A percentile compares a stretch with the other conserved stretches of the same genome.
These are phyloP conservation scores for Melikaiella ostensackeni DNA, from an alignment of 2,888 invertebrate species.

Conservation along the genomic window DNA sequence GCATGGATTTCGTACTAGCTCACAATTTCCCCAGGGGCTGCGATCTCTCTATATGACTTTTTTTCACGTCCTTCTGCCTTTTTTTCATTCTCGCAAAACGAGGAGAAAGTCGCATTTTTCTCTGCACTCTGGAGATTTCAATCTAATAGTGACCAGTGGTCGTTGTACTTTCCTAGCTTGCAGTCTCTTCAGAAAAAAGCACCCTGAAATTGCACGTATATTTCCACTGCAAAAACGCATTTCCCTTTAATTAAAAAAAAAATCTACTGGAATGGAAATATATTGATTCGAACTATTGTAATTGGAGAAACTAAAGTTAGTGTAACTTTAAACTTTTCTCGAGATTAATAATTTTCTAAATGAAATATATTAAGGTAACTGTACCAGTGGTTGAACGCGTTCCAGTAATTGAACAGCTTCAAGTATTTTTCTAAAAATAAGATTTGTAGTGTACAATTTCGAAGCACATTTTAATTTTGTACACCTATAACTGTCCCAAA, in stretches of 20 bases:
- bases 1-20: not conserved
- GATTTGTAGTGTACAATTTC: too few species aligned
- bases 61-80: not conserved
- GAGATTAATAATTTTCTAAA: too few species aligned
- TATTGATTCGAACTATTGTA: not conserved
- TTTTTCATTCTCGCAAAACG: not conserved
- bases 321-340: too few species aligned
- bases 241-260: constrained; percentile 4
- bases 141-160: constrained; percentile 23
- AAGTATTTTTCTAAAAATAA: too few species aligned
- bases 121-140: constrained; percentile 15
- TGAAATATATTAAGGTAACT: too few species aligned
- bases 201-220: not conserved
- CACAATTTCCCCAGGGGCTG: not conserved
- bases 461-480: too few species aligned
- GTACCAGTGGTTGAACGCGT: too few species aligned
- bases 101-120: constrained; percentile 28
- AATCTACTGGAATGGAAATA: not conserved
- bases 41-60: not conserved
- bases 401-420: too few species aligned
- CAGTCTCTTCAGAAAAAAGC: constrained; percentile 3
- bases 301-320: too few species aligned
- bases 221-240: not conserved
- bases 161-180: constrained; percentile 8
- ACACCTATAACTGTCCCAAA: too few species aligned